Base-by-base conservation (phyloP, 2,888 invertebrate genomes). In the Eudemis profundana region DNA sequence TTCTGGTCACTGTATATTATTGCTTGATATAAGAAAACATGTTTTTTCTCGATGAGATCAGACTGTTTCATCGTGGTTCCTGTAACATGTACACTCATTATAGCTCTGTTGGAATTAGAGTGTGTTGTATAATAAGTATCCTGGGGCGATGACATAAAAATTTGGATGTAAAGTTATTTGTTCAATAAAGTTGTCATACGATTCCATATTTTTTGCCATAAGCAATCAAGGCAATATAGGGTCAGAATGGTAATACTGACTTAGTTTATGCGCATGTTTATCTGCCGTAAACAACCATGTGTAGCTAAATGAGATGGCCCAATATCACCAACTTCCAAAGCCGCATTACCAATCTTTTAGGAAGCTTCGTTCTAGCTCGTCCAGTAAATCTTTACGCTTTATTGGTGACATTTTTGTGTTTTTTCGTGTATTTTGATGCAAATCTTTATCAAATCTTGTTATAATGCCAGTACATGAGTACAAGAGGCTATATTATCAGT, bases 271-370 rank as follows among this genome's bases (percentile, higher is more conserved):
- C 49, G 56, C 56, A 49, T 63, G 56, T 56, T 56, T 63, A 53
- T 65, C 51, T 53, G 59, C 51, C 50, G 64, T 65, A 60, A 54
- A 49, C 61, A 54, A 27, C 61, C 65, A 33, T 66, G 65, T 66
- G 66, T 61, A 61, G 66, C 54, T 29, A 66, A 29, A 61, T 49
- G 61, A 10, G 61, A 33, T 44, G 64, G 51, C 27, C 46, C 36
- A 19, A 38, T 17, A 38, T 65, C 60, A 36, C 60, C 21, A 38
- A 46, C 38, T 60, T 65, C 60, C 51, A 65, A 51, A 38, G 64
- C 19, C 44, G 17, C 4, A 51, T 10, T 53, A n/a, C n/a, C n/a
- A n/a, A n/a, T n/a, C n/a, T n/a, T n/a, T n/a, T n/a, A n/a, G n/a
- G n/a, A n/a, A n/a, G n/a, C n/a, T n/a, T n/a, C n/a, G n/a, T n/a